phyloP scores from a whole-genome alignment of 2,797 vertebrate genomes.

The Rhinichthys osculus region DNA sequence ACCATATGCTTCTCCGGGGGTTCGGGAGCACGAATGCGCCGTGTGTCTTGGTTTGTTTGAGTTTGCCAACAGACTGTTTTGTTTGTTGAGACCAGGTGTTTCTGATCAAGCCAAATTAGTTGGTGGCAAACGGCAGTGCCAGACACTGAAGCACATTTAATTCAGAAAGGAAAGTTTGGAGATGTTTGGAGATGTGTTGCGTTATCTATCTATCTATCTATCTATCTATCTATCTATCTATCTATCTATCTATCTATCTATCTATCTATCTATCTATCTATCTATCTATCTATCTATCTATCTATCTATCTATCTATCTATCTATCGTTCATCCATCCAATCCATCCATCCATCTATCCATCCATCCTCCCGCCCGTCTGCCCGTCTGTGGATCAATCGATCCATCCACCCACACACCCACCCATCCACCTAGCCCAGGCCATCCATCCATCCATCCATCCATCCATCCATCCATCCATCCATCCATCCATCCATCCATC shows the following conservation, averaged over 20 bases:
- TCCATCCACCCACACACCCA: accelerated
- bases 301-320: background rate
- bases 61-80: constrained; percentile 46
- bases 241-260: background rate
- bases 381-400: too few relatives aligned
- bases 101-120: constrained; percentile 53
- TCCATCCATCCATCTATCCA: background rate
- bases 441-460: too few relatives aligned
- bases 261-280: background rate
- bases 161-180: background rate
- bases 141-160: background rate
- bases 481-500: too few relatives aligned
- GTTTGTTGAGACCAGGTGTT: constrained; percentile 58
- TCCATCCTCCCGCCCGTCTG: too few relatives aligned
- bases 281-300: background rate
- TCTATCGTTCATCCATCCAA: background rate
- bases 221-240: background rate
- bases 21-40: background rate
- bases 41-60: constrained; percentile 41
- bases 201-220: background rate
- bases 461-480: background rate
- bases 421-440: accelerated
- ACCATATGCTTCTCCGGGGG: constrained; percentile 28
- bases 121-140: constrained; percentile 19
- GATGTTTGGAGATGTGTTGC: too few relatives aligned